These are phyloP conservation scores for Hycleus cichorii DNA, from an alignment of 1,140 invertebrate species.

Conservation along the genomic window DNA sequence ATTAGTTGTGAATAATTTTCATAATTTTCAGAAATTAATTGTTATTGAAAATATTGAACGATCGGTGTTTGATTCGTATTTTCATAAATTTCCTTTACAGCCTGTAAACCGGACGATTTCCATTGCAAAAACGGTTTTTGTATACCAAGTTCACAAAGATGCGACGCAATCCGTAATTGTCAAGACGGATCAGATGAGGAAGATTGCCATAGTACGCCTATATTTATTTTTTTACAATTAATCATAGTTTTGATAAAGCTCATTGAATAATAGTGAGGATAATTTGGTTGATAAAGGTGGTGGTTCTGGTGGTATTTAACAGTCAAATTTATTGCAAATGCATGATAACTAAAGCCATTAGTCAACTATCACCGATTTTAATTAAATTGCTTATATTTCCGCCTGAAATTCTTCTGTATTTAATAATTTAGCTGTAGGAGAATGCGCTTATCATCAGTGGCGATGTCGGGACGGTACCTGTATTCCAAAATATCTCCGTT, in stretches of 20 bases:
- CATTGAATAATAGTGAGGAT: background rate
- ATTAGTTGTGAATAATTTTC: no score
- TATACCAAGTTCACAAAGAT: conserved; percentile 57
- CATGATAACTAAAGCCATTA: no score
- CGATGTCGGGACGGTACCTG: conserved; percentile 54
- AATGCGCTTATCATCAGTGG: conserved; percentile 41
- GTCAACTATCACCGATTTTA: background rate
- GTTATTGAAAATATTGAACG: no score
- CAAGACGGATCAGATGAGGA: conserved; percentile 66
- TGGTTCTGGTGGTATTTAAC: background rate
- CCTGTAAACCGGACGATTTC: conserved; percentile 54
- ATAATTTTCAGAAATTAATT: no score
- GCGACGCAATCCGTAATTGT: conserved; percentile 69
- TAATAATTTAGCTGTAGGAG: background rate
- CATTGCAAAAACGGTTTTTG: conserved; percentile 53
- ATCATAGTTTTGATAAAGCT: conserved; percentile 13
- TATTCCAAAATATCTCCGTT: conserved; percentile 47
- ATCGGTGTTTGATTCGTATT: no score
- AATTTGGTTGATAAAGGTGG: conserved; percentile 7
- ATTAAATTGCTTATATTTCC: background rate
- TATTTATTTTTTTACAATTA: conserved; percentile 12
- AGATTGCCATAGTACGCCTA: conserved; percentile 18
- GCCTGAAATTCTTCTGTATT: background rate
- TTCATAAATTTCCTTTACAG: conserved; percentile 41
- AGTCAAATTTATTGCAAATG: background rate